Base-by-base conservation (phyloP, 1,140 invertebrate species). In the Sitodiplosis mosellana region DNA sequence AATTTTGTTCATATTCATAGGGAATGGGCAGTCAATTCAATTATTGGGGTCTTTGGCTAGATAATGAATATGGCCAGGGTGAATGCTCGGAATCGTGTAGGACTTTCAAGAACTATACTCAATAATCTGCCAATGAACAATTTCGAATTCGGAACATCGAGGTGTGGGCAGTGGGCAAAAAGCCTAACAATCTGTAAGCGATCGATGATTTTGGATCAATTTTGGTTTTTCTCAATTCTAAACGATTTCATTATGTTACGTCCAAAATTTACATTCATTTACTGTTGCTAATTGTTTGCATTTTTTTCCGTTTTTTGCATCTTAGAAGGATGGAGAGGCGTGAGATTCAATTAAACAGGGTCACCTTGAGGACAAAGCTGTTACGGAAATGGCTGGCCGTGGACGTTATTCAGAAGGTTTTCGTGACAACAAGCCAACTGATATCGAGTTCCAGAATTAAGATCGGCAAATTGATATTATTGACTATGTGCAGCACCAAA, bases 11-110 rank as follows among this genome's bases (percentile, higher is more conserved):
- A 51, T 41, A 48, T 51, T 51, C 47, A 15, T 21, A 65, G 82
- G 76, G 83, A 38, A 86, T 92, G 79, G 89, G 88, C 34, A 88
- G 88, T 0, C 87, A 92, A 62, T 75, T 89, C 52, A 72, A 78
- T 37, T 91, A 87, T 65, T 90, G 86, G 61, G 87, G 81, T 1
- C 67, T 94, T 0, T 93, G 85, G 83, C 56, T 93, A 37, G 80
- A 86, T 56, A 73, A 76, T 49, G 83, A 87, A 52, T 93, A 88
- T 61, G 88, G 86, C 12, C 69, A 72, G 48, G 88, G 88, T 2
- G 78, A 81, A 54, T 85, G 82, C 11, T 81, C 80, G 49, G 76
- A 84, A 50, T 76, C 78, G 1, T 91, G 87, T 63, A 88, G 82
- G 46, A 92, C 88, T 1, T 94, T 78, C 63, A 72, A 74, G 47